These are phyloP conservation scores for Holacanthus passer DNA, from an alignment of 2,113 vertebrate species.

Conservation along the genomic window DNA sequence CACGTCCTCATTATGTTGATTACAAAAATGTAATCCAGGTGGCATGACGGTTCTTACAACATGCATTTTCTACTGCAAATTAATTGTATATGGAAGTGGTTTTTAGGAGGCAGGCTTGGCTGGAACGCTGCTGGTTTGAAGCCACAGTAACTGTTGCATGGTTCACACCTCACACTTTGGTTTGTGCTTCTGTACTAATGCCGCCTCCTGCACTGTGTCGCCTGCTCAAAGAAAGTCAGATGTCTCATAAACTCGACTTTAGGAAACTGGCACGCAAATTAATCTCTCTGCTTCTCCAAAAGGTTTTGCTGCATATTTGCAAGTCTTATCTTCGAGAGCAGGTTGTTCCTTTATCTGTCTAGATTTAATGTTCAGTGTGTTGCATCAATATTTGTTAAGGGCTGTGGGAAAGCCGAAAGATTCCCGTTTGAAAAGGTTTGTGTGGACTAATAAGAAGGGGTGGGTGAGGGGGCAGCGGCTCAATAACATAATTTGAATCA, in stretches of 20 bases:
- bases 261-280: neutral
- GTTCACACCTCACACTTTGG: neutral
- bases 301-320: neutral
- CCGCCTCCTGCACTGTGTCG: neutral
- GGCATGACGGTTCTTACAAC: too few species aligned
- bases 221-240: neutral
- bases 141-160: neutral
- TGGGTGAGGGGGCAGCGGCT: neutral
- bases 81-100: too few species aligned
- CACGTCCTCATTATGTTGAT: neutral
- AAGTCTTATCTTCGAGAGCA: neutral
- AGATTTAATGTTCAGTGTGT: neutral
- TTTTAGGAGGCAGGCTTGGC: too few species aligned
- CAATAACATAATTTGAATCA: neutral
- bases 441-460: neutral
- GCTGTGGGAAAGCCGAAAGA: neutral
- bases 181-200: neutral
- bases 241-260: neutral
- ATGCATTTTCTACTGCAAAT: too few species aligned
- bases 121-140: neutral
- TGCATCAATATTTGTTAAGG: neutral
- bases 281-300: neutral
- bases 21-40: too few species aligned
- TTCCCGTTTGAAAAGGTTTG: neutral
- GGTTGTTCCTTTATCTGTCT: too few species aligned